Percentiles rank a stretch among this genome's conserved stretches.
phyloP scores from a whole-genome alignment of 1,140 invertebrate genomes.

The Eciton burchellii region DNA sequence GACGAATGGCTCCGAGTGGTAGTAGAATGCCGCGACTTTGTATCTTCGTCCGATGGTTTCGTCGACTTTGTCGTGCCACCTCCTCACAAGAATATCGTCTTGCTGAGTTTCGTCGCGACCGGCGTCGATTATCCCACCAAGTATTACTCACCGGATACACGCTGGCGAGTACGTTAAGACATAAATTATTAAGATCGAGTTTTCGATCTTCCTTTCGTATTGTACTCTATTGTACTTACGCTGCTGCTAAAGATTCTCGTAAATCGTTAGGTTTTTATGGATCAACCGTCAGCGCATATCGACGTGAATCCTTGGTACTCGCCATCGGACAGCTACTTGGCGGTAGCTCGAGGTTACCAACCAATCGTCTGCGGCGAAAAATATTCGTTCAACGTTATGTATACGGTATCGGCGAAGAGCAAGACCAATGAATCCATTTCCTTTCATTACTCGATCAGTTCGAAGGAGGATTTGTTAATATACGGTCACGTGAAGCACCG shows the following conservation, averaged over 20 bases:
- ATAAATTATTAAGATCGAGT: neutral
- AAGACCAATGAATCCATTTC: slow-evolving; percentile 75
- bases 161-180: slow-evolving; percentile 80
- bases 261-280: slow-evolving; percentile 80
- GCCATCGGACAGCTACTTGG: slow-evolving; percentile 82
- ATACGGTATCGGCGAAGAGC: slow-evolving; percentile 76
- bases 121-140: slow-evolving; percentile 83
- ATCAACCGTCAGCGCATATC: slow-evolving; percentile 83
- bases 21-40: slow-evolving; percentile 83
- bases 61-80: slow-evolving; percentile 84
- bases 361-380: slow-evolving; percentile 82
- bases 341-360: slow-evolving; percentile 80
- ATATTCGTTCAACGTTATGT: slow-evolving; percentile 84
- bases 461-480: slow-evolving; percentile 80
- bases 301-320: slow-evolving; percentile 84
- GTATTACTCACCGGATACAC: slow-evolving; percentile 83
- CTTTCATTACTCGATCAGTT: slow-evolving; percentile 84
- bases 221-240: too few relatives aligned
- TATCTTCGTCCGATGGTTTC: slow-evolving; percentile 81
- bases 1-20: slow-evolving; percentile 81
- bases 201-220: too few relatives aligned
- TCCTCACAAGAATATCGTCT: slow-evolving; percentile 80
- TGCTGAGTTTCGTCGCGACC: slow-evolving; percentile 83
- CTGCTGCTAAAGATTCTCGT: slow-evolving; percentile 16
- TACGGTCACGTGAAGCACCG: slow-evolving; percentile 83